A percentile compares a stretch with the other conserved stretches of the same genome.
phyloP scores from a whole-genome alignment of 1,140 invertebrate genomes.

The Hesperophylax magnus region DNA sequence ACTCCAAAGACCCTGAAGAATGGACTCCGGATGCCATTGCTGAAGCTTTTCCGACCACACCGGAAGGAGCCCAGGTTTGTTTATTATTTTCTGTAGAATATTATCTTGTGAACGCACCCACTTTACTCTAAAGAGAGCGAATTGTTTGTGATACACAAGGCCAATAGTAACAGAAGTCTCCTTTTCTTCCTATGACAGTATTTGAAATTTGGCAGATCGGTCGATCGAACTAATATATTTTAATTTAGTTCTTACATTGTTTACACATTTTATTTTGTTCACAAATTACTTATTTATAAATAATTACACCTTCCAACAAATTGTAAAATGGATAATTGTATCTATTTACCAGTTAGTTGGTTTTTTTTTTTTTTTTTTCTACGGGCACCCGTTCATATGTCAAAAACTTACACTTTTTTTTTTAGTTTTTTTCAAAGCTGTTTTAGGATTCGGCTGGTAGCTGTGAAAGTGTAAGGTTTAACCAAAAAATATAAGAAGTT shows the following conservation, averaged over 20 bases:
- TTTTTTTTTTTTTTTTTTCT: too few species aligned
- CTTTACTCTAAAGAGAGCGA: too few species aligned
- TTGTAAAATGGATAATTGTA: not conserved
- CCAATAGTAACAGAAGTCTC: not conserved
- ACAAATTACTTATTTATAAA: not conserved
- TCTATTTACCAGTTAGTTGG: not conserved
- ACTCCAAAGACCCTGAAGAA: constrained; percentile 76
- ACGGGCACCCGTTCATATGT: too few species aligned
- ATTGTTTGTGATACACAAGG: not conserved
- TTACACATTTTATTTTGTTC: too few species aligned
- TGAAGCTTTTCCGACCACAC: constrained; percentile 83
- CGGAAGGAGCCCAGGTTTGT: constrained; percentile 71
- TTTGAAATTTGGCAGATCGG: not conserved
- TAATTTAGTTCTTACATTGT: not conserved
- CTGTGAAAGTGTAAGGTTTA: too few species aligned
- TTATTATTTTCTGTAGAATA: not conserved
- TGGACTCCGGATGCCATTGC: constrained; percentile 82
- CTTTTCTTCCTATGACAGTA: not conserved
- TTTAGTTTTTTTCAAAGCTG: too few species aligned
- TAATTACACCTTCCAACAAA: not conserved
- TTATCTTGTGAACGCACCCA: too few species aligned
- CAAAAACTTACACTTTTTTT: too few species aligned
- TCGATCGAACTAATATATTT: not conserved
- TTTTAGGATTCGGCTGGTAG: too few species aligned
- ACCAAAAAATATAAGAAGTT: too few species aligned